phyloP scores from a whole-genome alignment of 1,140 invertebrate genomes.

The Asbolus verrucosus region DNA sequence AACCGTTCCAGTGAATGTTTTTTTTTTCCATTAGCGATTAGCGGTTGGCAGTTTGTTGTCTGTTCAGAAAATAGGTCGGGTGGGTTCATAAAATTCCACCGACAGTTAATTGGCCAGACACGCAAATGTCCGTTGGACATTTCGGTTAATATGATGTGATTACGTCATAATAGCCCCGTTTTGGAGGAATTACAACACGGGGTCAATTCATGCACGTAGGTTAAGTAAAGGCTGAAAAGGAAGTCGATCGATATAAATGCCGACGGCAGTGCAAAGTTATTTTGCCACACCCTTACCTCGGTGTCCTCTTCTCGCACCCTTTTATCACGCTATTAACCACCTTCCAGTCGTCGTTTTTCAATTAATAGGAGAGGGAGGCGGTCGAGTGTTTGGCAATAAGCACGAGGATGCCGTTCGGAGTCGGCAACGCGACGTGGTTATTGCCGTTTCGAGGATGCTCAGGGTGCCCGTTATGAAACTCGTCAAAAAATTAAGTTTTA shows the following conservation, averaged over 20 bases:
- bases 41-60: not conserved
- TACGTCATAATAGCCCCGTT: slow-evolving; percentile 3
- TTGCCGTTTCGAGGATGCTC: not conserved
- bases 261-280: slow-evolving; percentile 12
- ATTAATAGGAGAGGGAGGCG: too few species aligned
- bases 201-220: slow-evolving; percentile 12
- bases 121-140: not conserved
- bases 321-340: not conserved
- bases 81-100: slow-evolving; percentile 10
- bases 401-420: too few species aligned
- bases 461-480: too few species aligned
- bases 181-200: not conserved
- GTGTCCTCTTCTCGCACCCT: slow-evolving; percentile 3
- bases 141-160: too few species aligned
- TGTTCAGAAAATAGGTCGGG: not conserved
- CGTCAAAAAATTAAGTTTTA: too few species aligned
- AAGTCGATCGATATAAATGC: slow-evolving; percentile 49
- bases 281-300: slow-evolving; percentile 48
- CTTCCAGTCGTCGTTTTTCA: too few species aligned
- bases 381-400: not conserved
- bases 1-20: not conserved
- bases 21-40: not conserved
- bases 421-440: too few species aligned
- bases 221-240: slow-evolving; percentile 34
- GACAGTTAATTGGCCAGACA: slow-evolving; percentile 10